Evolutionary conservation across 2,113 vertebrate species (phyloP), one percentile per base, ranked within the genome.

Genomic region (Hystrix cristata): DNA sequence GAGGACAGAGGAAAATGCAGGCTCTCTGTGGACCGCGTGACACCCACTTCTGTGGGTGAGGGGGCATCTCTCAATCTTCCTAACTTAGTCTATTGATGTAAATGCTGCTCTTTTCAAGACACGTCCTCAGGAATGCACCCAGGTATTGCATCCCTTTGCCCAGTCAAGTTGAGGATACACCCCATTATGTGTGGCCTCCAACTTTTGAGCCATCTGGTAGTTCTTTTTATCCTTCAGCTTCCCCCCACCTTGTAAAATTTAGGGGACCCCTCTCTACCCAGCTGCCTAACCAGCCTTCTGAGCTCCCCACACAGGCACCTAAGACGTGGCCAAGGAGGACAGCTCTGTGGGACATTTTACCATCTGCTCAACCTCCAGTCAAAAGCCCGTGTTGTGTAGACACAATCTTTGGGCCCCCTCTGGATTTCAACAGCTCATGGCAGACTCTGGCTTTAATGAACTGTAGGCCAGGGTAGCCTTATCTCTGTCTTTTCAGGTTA

Each of bases 341-440:
- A 25, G 3, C 5, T 11, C 12, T 46, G 16, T 46, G 0, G 34
- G 57, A 19, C 3, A 31, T 7, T 74, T 5, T 5, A 5, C 3
- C 14, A 16, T 86, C 23, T 7, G 10, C 27, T 78, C 29, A 78
- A 34, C 46, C 12, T 8, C 25, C n/a, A 12, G 4, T 7, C 4
- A 27, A 62, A 74, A 62, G 31, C 16, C 1, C 48, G 46, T 2
- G 7, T 57, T 53, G 18, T 21, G 6, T 18, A 46, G 59, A 48
- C 3, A 9, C 46, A 3, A 4, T 59, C 64, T 74, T 53, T 84
- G 64, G 29, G 13, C 7, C 1, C 31, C 23, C 10, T 64, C 7
- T 15, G 7, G 34, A 27, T n/a, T 82, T 14, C 25, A 48, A 34
- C 51, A 7, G 21, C 27, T 57, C n/a, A 29, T 27, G 1, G 19